Conservation (phyloP, 2,797 vertebrate genomes). For the Margarornis squamiger region DNA sequence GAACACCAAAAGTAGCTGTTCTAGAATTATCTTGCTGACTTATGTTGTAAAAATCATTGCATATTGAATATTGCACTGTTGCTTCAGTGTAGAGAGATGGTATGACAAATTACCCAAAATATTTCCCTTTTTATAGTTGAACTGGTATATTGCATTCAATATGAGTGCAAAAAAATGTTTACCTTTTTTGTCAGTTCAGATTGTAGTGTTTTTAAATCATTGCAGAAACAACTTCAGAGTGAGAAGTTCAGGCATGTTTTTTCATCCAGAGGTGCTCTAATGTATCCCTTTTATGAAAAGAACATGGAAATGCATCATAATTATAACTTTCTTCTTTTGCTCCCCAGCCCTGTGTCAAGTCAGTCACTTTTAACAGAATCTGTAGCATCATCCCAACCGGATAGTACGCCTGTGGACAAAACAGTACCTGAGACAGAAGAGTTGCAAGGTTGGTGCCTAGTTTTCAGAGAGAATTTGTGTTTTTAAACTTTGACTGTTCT, state of each 20-base stretch:
- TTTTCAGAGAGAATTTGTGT: neutral
- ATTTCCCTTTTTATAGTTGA: neutral
- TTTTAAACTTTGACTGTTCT: neutral
- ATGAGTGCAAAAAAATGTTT: neutral
- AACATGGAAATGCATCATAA: neutral
- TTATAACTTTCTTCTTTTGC: neutral
- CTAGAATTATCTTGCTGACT: slow-evolving; percentile 23
- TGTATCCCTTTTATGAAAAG: neutral
- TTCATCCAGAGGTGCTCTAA: neutral
- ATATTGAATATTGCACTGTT: neutral
- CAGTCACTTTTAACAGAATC: slow-evolving; percentile 80
- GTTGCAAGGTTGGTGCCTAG: slow-evolving; percentile 77
- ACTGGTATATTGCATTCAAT: neutral
- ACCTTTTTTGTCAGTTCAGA: neutral
- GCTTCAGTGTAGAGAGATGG: neutral
- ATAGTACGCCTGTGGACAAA: slow-evolving; percentile 77
- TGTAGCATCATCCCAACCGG: slow-evolving; percentile 76
- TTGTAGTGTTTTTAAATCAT: neutral
- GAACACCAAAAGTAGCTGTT: neutral
- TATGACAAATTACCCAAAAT: neutral
- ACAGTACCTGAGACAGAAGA: slow-evolving; percentile 79
- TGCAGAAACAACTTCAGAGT: neutral
- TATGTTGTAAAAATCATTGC: neutral
- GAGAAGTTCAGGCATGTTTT: neutral
- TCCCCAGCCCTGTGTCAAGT: slow-evolving; percentile 75